Evolutionary conservation across 2,113 vertebrate genomes (phyloP), one percentile per base, ranked within the genome.

Genomic region (Nycticryphes semicollaris): DNA sequence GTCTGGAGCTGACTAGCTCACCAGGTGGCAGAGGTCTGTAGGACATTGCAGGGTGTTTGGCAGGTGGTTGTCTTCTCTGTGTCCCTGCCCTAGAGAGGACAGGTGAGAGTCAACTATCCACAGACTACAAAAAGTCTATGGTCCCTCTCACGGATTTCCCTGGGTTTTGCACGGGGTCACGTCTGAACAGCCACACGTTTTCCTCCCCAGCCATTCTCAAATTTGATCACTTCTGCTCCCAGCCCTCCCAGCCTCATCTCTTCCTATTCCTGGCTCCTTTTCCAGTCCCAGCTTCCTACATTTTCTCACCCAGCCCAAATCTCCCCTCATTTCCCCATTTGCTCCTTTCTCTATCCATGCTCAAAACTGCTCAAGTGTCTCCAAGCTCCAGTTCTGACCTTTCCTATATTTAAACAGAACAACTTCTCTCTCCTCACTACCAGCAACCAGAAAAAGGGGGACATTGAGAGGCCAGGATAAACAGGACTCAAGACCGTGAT

Each of bases 181-280:
- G 0, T n/a, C 27, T 63, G 51, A 84, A 47, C 2, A 6, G 51
- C 6, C 28, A 59, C 4, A 12, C 0, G 0, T 72, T 89, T 84
- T 67, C 74, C 27, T 62, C 8, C 6, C 20, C 18, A 84, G 7
- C 51, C 13, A n/a, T 37, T 72, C 57, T 62, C n/a, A 87, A 25
- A 73, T 47, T 43, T 79, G 62, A 66, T 24, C 35, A 68, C 30
- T 64, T 92, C 35, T 67, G 7, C 64, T 92, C 48, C 7, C 64
- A 86, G 37, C 27, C 23, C 3, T 23, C 35, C 9, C 56, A 77
- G 41, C 23, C 27, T 82, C 35, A 89, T 20, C 30, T 82, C 31
- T 84, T 92, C 39, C 14, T 9, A 12, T 51, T 87, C 31, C 37
- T 39, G 28, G 10, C 27, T 94, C 54, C 31, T 76, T 56, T 14